Percentiles rank a stretch among this genome's conserved stretches.
phyloP scores from a whole-genome alignment of 2,113 vertebrate genomes.

The Corythornis vintsioides region DNA sequence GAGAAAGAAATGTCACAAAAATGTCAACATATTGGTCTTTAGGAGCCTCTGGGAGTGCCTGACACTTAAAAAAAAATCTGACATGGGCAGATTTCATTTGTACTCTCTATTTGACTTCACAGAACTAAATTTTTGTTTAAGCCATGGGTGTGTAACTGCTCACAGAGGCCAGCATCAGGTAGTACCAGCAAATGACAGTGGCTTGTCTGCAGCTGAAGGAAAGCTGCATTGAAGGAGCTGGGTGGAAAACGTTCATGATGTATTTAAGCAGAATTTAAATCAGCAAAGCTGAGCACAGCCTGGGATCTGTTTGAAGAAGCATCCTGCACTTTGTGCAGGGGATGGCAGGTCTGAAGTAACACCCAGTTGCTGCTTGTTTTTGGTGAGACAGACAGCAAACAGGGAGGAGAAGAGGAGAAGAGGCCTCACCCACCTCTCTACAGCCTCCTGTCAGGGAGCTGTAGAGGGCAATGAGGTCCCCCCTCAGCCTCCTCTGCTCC shows the following conservation, averaged over 20 bases:
- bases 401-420: no score
- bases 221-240: background rate
- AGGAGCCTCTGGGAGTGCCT: background rate
- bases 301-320: background rate
- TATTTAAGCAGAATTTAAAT: background rate
- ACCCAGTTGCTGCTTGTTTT: background rate
- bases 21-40: background rate
- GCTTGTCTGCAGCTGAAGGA: background rate
- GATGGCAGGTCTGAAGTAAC: background rate
- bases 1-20: background rate
- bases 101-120: background rate
- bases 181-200: background rate
- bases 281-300: background rate
- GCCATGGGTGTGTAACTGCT: background rate
- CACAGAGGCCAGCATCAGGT: background rate
- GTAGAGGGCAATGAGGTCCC: no score
- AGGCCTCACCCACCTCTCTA: no score
- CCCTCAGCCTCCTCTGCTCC: no score
- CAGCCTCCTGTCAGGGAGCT: no score
- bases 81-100: background rate
- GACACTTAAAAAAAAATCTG: background rate
- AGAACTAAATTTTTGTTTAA: background rate
- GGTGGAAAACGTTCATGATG: background rate
- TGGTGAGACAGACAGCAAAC: background rate
- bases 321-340: fast-evolving